Conservation (phyloP, 2,888 invertebrate genomes). For the Troilus luridus region DNA sequence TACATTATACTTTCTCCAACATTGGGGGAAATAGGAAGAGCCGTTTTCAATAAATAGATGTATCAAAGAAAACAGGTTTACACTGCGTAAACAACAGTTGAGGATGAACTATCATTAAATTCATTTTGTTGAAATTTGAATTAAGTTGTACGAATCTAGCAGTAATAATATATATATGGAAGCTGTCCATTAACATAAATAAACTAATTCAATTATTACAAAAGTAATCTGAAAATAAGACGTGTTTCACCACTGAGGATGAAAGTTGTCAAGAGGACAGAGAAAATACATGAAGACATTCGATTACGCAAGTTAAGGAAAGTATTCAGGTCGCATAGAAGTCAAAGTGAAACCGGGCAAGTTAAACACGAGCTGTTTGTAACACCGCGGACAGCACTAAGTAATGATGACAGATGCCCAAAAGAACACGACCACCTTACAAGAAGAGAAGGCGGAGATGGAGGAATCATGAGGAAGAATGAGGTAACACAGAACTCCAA, state of each 20-base stretch:
- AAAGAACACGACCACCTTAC: not conserved
- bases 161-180: too few species aligned
- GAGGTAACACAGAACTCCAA: not conserved
- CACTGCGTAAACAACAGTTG: too few species aligned
- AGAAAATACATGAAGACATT: not conserved
- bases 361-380: slow-evolving; percentile 12
- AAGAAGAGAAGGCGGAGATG: slow-evolving; percentile 16
- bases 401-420: slow-evolving; percentile 13
- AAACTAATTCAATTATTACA: too few species aligned
- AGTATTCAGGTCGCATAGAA: slow-evolving; percentile 19
- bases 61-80: too few species aligned
- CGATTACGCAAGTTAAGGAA: slow-evolving; percentile 15
- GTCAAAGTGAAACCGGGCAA: slow-evolving; percentile 27
- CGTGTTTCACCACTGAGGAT: not conserved
- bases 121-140: too few species aligned
- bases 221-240: not conserved
- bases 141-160: too few species aligned
- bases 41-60: too few species aligned
- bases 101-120: too few species aligned
- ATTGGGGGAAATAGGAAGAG: too few species aligned
- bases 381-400: slow-evolving; percentile 4
- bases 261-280: not conserved
- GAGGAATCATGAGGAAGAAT: slow-evolving; percentile 6
- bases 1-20: too few species aligned
- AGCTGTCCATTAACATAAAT: too few species aligned